A percentile compares a stretch with the other conserved stretches of the same genome.
Conservation (phyloP, 2,113 vertebrate species). For the Entelurus aequoreus region DNA sequence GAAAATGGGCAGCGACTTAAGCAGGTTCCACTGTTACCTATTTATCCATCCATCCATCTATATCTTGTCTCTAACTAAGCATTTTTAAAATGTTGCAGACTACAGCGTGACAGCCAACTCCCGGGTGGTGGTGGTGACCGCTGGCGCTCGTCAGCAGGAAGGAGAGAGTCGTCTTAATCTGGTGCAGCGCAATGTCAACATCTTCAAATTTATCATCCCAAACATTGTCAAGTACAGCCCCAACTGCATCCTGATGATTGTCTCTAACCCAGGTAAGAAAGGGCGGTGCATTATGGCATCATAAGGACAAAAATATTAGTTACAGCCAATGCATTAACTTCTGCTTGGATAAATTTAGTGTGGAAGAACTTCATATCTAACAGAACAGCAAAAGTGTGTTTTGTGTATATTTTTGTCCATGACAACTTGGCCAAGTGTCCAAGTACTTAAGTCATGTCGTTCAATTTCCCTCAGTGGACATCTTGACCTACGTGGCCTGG, state of each 20-base stretch:
- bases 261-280: conserved; percentile 92
- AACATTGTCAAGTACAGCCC: conserved; percentile 96
- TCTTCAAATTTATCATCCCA: conserved; percentile 99
- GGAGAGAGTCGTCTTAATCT: conserved; percentile 96
- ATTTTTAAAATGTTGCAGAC: conserved; percentile 67
- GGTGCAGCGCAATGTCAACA: conserved; percentile 97
- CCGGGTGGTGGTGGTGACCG: conserved; percentile 91
- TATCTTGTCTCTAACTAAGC: not conserved
- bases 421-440: too few species aligned
- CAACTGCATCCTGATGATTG: conserved; percentile 88
- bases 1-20: too few species aligned
- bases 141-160: conserved; percentile 95
- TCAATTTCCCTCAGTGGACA: conserved; percentile 76
- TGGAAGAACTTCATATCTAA: not conserved
- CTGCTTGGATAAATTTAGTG: too few species aligned
- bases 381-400: too few species aligned
- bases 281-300: not conserved
- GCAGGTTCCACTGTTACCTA: too few species aligned
- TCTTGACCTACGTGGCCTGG: conserved; percentile 97
- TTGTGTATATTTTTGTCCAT: too few species aligned
- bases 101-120: conserved; percentile 93
- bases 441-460: not conserved
- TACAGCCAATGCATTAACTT: too few species aligned
- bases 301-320: not conserved
- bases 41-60: too few species aligned